These are phyloP conservation scores for Ophioninae sp. DNA, from an alignment of 2,888 invertebrate species.

Conservation along the genomic window DNA sequence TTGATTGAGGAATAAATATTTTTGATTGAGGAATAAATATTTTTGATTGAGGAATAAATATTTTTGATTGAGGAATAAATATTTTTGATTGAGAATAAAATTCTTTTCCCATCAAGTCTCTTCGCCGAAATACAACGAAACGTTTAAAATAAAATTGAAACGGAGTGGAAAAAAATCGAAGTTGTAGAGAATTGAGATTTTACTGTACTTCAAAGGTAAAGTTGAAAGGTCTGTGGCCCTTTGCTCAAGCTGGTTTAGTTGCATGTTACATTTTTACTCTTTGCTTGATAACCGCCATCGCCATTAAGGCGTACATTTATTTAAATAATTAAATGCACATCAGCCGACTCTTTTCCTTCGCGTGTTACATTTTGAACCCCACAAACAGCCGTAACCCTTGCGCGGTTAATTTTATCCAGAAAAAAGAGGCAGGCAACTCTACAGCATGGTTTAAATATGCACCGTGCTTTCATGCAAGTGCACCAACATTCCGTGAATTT, in stretches of 20 bases:
- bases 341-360: constrained; percentile 59
- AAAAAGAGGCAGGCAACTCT: neutral
- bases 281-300: constrained; percentile 77
- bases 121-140: no score
- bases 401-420: neutral
- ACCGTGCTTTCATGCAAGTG: constrained; percentile 74
- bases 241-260: constrained; percentile 56
- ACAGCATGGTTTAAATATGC: constrained; percentile 4
- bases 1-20: neutral
- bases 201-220: neutral
- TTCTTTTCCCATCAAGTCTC: no score
- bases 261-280: constrained; percentile 78
- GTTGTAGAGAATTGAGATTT: neutral
- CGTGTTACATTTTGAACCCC: constrained; percentile 52
- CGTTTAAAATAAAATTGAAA: no score
- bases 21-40: neutral
- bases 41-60: neutral
- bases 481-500: constrained; percentile 74
- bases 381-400: constrained; percentile 15
- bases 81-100: no score
- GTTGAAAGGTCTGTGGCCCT: neutral
- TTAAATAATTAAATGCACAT: constrained; percentile 79
- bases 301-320: constrained; percentile 76
- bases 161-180: no score
- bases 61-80: neutral